A percentile compares a stretch with the other conserved stretches of the same genome.
Conservation (phyloP, 2,888 invertebrate genomes). For the Molorchus minor region DNA sequence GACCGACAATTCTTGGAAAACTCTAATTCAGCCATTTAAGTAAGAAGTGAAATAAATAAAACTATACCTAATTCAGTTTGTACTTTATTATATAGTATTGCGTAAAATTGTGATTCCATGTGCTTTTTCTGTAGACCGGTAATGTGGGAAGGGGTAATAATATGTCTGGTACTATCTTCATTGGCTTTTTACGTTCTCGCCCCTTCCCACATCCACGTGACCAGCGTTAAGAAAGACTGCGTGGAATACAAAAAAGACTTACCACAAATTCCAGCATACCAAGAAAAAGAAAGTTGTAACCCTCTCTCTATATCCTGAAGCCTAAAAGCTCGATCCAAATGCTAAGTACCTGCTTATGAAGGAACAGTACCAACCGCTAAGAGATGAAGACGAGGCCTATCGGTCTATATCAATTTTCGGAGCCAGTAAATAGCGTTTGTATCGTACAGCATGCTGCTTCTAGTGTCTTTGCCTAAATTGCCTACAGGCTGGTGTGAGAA, state of each 20-base stretch:
- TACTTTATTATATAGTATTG: constrained; percentile 5
- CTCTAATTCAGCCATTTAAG: constrained; percentile 82
- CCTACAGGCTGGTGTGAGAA: constrained; percentile 84
- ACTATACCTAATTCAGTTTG: constrained; percentile 3
- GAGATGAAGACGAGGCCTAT: constrained; percentile 55
- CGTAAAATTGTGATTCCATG: too few species aligned
- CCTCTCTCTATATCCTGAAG: constrained; percentile 45
- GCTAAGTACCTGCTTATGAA: constrained; percentile 55
- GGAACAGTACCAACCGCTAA: constrained; percentile 49
- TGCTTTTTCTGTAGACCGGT: constrained; percentile 65
- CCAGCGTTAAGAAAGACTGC: constrained; percentile 42
- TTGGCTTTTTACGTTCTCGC: constrained; percentile 74
- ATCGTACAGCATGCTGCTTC: constrained; percentile 83
- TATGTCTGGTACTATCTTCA: constrained; percentile 73
- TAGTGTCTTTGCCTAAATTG: constrained; percentile 79
- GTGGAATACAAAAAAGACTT: constrained; percentile 29
- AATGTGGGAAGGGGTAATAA: constrained; percentile 79
- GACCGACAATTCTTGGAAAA: constrained; percentile 85
- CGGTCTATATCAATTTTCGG: constrained; percentile 76
- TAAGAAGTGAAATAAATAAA: constrained; percentile 55
- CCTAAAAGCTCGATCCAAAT: constrained; percentile 48
- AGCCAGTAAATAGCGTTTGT: constrained; percentile 76
- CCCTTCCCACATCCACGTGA: constrained; percentile 65
- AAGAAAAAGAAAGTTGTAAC: constrained; percentile 48
- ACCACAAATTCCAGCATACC: constrained; percentile 13